Evolutionary conservation across 2,113 vertebrate species (phyloP).

Genomic region (Chionomys nivalis): DNA sequence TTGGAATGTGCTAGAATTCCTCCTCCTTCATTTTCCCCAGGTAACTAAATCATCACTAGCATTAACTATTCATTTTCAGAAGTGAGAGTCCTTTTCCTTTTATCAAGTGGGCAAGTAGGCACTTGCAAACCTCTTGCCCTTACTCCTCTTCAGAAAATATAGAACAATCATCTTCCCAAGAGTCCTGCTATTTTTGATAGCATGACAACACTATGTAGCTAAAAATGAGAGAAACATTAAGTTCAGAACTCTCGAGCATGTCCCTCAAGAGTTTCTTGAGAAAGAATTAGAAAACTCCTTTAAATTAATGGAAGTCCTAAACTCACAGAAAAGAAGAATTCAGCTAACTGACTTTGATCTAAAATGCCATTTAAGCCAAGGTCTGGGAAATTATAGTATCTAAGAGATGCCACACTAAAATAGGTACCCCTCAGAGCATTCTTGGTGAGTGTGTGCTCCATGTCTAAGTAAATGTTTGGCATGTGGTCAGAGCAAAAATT

Average conservation of each 20-base stretch:
- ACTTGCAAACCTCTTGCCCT: background rate
- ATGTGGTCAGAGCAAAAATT: background rate
- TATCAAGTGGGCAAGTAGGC: background rate
- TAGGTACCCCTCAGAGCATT: background rate
- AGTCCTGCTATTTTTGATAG: constrained; percentile 35
- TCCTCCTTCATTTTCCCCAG: background rate
- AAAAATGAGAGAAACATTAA: constrained; percentile 43
- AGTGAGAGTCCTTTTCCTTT: constrained; percentile 19
- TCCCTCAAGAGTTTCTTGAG: constrained; percentile 57
- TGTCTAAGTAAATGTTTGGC: background rate
- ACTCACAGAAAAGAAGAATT: constrained; percentile 42
- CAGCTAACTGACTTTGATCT: background rate
- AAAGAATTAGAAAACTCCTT: constrained; percentile 56
- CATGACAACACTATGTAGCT: constrained; percentile 3
- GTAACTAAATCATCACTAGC: background rate
- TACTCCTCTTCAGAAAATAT: constrained; percentile 43
- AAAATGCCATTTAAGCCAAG: background rate
- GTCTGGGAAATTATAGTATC: background rate
- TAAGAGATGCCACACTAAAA: background rate
- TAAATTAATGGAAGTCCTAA: constrained; percentile 64
- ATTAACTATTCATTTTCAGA: background rate
- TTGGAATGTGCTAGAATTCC: background rate
- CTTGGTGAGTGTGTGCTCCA: background rate
- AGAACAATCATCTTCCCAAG: background rate
- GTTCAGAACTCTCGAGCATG: constrained; percentile 45